phyloP scores from a whole-genome alignment of 23 tunicate genomes.

The Trididemnum nubilum region DNA sequence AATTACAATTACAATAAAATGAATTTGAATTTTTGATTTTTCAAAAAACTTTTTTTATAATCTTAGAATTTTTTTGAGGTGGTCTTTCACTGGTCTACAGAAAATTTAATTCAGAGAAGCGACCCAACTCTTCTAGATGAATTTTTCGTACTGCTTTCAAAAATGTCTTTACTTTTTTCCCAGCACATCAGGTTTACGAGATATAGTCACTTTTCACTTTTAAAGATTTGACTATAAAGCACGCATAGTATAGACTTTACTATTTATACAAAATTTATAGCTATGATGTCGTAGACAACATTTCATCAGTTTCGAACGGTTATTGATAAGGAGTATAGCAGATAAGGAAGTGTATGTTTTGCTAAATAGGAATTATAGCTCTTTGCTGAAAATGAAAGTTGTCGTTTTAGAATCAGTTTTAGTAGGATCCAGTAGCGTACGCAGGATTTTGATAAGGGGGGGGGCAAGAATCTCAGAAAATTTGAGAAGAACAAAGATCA shows the following conservation, averaged over 20 bases:
- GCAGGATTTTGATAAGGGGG: too few relatives aligned
- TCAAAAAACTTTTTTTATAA: too few relatives aligned
- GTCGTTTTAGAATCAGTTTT: constrained; percentile 14
- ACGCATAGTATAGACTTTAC: neutral
- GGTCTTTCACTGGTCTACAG: too few relatives aligned
- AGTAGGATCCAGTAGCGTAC: too few relatives aligned
- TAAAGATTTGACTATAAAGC: constrained; percentile 23
- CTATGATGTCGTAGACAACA: constrained; percentile 2
- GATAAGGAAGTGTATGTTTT: constrained; percentile 16
- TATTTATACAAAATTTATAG: neutral
- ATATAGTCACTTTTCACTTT: constrained; percentile 22
- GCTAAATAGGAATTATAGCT: constrained; percentile 11
- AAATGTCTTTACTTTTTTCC: constrained; percentile 36
- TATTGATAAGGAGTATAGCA: constrained; percentile 28
- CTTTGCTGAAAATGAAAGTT: constrained; percentile 13
- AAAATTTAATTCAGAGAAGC: too few relatives aligned
- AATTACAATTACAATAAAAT: too few relatives aligned
- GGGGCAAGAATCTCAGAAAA: too few relatives aligned
- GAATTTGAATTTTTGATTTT: too few relatives aligned
- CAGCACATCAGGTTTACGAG: constrained; percentile 29
- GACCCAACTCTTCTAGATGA: too few relatives aligned
- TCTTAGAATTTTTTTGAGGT: too few relatives aligned
- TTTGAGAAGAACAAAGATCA: too few relatives aligned
- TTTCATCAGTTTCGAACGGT: constrained; percentile 6
- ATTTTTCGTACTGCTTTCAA: constrained; percentile 32